A percentile compares a stretch with the other conserved stretches of the same genome.
These are phyloP conservation scores for Diarsia rubi DNA, from an alignment of 2,888 invertebrate species.

Conservation along the genomic window DNA sequence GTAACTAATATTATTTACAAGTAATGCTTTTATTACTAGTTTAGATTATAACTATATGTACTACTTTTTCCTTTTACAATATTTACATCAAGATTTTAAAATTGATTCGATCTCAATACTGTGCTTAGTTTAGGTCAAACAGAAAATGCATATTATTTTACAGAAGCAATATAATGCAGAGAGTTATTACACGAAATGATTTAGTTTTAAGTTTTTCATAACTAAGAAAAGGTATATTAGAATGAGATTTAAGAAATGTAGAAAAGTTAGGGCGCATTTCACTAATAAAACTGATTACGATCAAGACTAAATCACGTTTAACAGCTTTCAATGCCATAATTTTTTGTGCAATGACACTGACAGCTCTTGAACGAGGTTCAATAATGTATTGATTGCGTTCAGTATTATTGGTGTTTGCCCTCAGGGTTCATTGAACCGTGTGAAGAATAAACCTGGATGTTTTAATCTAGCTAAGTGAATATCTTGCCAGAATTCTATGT, in stretches of 20 bases:
- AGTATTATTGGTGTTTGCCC: not conserved
- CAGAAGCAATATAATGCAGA: conserved; percentile 17
- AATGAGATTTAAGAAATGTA: not conserved
- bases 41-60: conserved; percentile 29
- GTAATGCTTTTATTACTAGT: conserved; percentile 22
- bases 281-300: not conserved
- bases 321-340: not conserved
- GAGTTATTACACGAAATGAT: conserved; percentile 44
- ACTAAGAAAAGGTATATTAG: not conserved
- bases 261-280: not conserved
- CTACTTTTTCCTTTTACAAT: conserved; percentile 16
- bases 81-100: conserved; percentile 16
- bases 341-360: not conserved
- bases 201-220: conserved; percentile 3
- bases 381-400: not conserved
- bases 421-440: not conserved
- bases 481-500: conserved; percentile 30
- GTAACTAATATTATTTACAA: conserved; percentile 27
- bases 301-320: not conserved
- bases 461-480: conserved; percentile 4
- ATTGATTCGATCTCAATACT: conserved; percentile 50
- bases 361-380: not conserved
- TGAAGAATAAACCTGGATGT: not conserved
- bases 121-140: conserved; percentile 13
- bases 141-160: conserved; percentile 12